Base-by-base conservation (phyloP, 2,113 vertebrate genomes). In the Gracilinanus agilis region DNA sequence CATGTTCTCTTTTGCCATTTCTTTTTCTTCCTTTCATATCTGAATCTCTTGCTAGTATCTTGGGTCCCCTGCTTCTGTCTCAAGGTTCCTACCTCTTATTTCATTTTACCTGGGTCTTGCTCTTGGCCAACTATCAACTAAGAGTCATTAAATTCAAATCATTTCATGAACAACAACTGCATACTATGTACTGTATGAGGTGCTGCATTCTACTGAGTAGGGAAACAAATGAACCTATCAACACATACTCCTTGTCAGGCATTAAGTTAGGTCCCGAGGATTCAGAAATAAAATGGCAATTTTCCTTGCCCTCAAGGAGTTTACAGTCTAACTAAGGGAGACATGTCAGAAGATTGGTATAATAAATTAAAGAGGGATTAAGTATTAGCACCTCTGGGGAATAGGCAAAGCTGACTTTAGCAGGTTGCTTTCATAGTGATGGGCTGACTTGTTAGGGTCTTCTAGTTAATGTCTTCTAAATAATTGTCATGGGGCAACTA, bases 261-360 rank as follows among this genome's bases (percentile, higher is more conserved):
- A 75, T n/a, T 40, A 5, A 6, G 34, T 1, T n/a, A n/a, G 13
- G 13, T 4, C 16, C 0, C 16, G 61, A 67, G 3, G 12, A 67
- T 40, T 19, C 16, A n/a, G 67, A 40, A 75, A 75, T 16, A 34
- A 67, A 34, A n/a, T 21, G n/a, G 16, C 19, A 19, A 75, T 1
- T 12, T 7, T 13, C 10, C 29, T 13, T 75, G 67, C 5, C 67
- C 67, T n/a, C 34, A 67, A 67, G 3, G 67, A n/a, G 34, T 75
- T 75, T n/a, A 40, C 13, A 75, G 1, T 75, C 67, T 40, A 19
- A 34, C 12, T n/a, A n/a, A 16, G 67, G 13, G 67, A 75, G 4
- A n/a, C 16, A 6, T n/a, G 13, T 1, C 19, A n/a, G 13, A 19
- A n/a, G 34, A n/a, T 16, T n/a, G n/a, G 1, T n/a, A 19, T 19